These are phyloP conservation scores for Anthophora plumipes DNA, from an alignment of 2,888 invertebrate species.

Conservation along the genomic window DNA sequence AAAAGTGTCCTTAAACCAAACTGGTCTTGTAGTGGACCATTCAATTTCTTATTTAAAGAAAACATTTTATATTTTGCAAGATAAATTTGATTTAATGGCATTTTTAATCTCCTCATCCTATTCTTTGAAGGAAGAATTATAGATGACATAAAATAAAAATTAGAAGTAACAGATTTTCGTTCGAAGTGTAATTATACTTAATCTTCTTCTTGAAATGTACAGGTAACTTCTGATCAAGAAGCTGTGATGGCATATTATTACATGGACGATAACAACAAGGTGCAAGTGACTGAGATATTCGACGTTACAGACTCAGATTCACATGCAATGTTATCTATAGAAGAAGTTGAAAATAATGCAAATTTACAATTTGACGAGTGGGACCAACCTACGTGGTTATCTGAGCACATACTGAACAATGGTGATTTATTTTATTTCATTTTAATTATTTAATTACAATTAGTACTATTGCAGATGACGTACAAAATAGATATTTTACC, in stretches of 20 bases:
- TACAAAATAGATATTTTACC: too few species aligned
- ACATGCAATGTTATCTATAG: slow-evolving; percentile 87
- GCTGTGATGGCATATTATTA: slow-evolving; percentile 96
- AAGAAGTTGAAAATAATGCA: slow-evolving; percentile 87
- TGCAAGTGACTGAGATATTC: slow-evolving; percentile 95
- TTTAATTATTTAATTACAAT: neutral
- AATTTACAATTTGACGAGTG: slow-evolving; percentile 89
- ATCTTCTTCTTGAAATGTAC: slow-evolving; percentile 79
- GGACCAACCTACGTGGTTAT: slow-evolving; percentile 85
- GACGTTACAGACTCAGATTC: slow-evolving; percentile 93
- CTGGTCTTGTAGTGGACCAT: too few species aligned
- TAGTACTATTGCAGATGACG: too few species aligned
- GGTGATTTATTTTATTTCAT: slow-evolving; percentile 65
- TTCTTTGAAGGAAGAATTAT: too few species aligned
- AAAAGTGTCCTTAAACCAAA: too few species aligned
- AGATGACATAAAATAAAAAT: too few species aligned
- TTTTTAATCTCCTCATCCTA: too few species aligned
- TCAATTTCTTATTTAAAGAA: too few species aligned
- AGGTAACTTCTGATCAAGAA: slow-evolving; percentile 94
- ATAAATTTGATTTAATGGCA: too few species aligned
- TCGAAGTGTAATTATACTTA: neutral
- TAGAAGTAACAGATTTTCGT: neutral
- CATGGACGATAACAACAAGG: slow-evolving; percentile 93
- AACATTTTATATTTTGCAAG: too few species aligned
- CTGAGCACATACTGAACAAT: slow-evolving; percentile 75